Evolutionary conservation across 2,113 vertebrate genomes (phyloP).

Genomic region (Blennius ocellaris): DNA sequence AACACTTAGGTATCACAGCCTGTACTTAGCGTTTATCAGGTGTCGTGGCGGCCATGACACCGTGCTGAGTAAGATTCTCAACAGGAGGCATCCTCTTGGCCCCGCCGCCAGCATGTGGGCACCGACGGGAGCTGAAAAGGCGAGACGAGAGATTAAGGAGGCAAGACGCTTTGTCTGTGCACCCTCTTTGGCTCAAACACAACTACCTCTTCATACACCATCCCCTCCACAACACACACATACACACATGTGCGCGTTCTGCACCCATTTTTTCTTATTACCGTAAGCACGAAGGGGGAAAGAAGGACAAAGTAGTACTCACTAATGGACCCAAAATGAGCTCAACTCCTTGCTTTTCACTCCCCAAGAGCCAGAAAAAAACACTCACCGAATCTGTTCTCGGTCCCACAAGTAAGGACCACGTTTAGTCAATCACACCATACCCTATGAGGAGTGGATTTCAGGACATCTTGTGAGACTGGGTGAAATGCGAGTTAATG

Average conservation of each 20-base stretch:
- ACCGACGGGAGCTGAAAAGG: slow-evolving; percentile 84
- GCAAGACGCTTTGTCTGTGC: slow-evolving; percentile 75
- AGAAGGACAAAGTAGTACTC: slow-evolving; percentile 67
- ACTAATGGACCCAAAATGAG: slow-evolving; percentile 82
- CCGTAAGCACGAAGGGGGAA: slow-evolving; percentile 55
- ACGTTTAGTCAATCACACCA: slow-evolving; percentile 72
- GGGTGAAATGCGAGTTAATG: slow-evolving; percentile 84
- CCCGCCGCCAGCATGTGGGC: slow-evolving; percentile 83
- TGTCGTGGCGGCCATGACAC: slow-evolving; percentile 84
- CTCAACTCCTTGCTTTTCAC: slow-evolving; percentile 53
- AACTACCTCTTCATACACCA: slow-evolving; percentile 50
- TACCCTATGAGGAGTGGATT: slow-evolving; percentile 61
- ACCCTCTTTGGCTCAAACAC: slow-evolving; percentile 51
- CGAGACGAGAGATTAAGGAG: slow-evolving; percentile 85
- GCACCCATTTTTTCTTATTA: slow-evolving; percentile 82
- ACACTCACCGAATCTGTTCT: slow-evolving; percentile 66
- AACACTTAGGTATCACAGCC: slow-evolving; percentile 82
- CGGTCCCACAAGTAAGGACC: slow-evolving; percentile 57
- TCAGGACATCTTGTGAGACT: slow-evolving; percentile 72
- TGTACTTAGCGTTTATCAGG: slow-evolving; percentile 87
- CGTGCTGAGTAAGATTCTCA: slow-evolving; percentile 88
- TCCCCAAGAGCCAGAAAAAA: slow-evolving; percentile 57
- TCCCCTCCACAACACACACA: slow-evolving; percentile 20
- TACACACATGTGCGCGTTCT: slow-evolving; percentile 16
- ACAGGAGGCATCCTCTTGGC: slow-evolving; percentile 85